These are phyloP conservation scores for Otolemur garnettii DNA, from an alignment of 2,113 vertebrate species.

Conservation along the genomic window DNA sequence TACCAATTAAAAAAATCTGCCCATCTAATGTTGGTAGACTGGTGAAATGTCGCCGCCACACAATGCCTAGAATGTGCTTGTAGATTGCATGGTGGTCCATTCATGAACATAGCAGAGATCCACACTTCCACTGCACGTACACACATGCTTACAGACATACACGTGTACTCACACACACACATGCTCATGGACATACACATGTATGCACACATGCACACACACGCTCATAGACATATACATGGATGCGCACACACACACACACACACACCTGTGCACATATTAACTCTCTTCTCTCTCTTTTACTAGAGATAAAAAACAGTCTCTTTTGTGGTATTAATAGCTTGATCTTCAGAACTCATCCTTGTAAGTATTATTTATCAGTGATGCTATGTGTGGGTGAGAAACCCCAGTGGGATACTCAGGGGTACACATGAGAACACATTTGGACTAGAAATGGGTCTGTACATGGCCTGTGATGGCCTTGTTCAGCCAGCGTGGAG, in stretches of 20 bases:
- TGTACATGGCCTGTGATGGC: neutral
- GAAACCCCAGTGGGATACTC: neutral
- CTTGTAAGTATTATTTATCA: neutral
- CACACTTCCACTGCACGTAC: neutral
- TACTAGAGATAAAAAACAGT: neutral
- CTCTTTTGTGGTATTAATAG: neutral
- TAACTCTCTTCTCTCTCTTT: neutral
- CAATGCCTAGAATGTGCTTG: neutral
- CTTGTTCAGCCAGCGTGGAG: neutral
- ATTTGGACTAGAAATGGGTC: neutral
- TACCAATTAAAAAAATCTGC: neutral
- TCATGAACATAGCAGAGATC: neutral
- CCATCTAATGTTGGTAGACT: neutral
- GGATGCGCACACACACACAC: accelerated
- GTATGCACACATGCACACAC: too few species aligned
- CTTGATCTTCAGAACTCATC: neutral
- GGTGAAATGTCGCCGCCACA: neutral
- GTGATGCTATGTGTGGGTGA: neutral
- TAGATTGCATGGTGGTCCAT: neutral
- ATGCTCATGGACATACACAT: too few species aligned
- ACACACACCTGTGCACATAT: neutral
- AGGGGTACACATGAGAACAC: neutral
- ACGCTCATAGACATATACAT: too few species aligned
- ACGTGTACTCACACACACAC: too few species aligned
- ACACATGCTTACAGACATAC: neutral